These are phyloP conservation scores for Euphydryas editha DNA, from an alignment of 2,888 invertebrate species.

Conservation along the genomic window DNA sequence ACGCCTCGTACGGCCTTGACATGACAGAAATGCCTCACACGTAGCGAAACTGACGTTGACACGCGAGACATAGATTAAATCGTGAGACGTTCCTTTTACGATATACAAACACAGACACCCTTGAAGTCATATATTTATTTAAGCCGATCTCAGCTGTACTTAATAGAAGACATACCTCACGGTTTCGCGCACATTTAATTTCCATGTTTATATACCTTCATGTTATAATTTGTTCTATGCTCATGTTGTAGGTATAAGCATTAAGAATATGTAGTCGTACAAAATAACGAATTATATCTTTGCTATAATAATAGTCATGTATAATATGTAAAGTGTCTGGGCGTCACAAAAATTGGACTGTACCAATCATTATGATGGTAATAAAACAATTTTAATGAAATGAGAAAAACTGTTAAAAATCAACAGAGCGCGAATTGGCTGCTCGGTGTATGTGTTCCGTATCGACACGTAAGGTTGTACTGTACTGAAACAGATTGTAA, in stretches of 20 bases:
- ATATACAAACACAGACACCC: background rate
- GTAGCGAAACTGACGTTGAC: slow-evolving; percentile 15
- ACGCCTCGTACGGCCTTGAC: slow-evolving; percentile 7
- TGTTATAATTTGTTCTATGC: too few relatives aligned
- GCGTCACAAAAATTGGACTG: background rate
- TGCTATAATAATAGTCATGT: too few relatives aligned
- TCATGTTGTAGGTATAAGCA: too few relatives aligned
- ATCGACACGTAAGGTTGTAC: too few relatives aligned
- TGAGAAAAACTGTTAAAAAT: background rate
- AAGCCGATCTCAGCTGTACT: background rate
- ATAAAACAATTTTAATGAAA: background rate
- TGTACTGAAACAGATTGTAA: too few relatives aligned
- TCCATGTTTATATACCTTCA: too few relatives aligned
- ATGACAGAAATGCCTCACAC: slow-evolving; percentile 8
- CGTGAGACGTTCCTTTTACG: slow-evolving; percentile 11
- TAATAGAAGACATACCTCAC: background rate
- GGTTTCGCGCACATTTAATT: too few relatives aligned
- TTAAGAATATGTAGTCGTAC: too few relatives aligned
- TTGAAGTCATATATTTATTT: background rate
- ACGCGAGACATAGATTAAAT: slow-evolving; percentile 18
- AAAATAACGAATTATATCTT: too few relatives aligned
- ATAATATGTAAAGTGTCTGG: too few relatives aligned
- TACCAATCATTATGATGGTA: background rate
- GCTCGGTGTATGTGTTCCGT: too few relatives aligned
- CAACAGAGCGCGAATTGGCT: too few relatives aligned